A percentile compares a stretch with the other conserved stretches of the same genome.
Evolutionary conservation across 2,113 vertebrate genomes (phyloP).

Genomic region (Chunga burmeisteri): DNA sequence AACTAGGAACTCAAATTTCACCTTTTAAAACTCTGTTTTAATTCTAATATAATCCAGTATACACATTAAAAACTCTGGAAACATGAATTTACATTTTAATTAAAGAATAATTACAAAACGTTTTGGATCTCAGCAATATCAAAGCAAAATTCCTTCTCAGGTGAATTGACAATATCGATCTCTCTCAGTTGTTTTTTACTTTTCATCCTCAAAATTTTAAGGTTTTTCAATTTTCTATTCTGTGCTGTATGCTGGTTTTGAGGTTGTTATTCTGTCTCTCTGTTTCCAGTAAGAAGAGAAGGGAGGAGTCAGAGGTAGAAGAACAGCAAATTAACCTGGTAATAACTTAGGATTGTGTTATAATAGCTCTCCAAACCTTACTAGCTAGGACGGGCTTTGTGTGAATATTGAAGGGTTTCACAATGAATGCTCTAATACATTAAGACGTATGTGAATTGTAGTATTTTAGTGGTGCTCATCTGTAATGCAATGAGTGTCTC

Average conservation of each 20-base stretch:
- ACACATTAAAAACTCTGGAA: background rate
- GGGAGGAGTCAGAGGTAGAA: background rate
- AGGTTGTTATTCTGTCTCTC: background rate
- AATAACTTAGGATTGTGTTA: background rate
- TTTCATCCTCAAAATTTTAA: background rate
- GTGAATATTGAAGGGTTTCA: background rate
- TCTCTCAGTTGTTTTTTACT: background rate
- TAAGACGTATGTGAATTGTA: background rate
- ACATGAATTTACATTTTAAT: background rate
- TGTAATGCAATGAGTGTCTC: background rate
- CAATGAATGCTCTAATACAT: background rate
- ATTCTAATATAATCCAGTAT: background rate
- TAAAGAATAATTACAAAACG: background rate
- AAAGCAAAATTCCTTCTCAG: background rate
- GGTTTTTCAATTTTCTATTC: background rate
- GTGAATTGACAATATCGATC: background rate
- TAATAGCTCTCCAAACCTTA: background rate
- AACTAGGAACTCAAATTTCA: background rate
- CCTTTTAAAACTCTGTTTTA: background rate
- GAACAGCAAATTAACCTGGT: background rate
- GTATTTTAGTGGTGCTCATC: background rate
- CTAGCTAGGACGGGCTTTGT: background rate
- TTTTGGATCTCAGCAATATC: background rate
- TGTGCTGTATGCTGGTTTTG: background rate
- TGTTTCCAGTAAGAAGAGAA: background rate